Base-by-base conservation (phyloP, 2,888 invertebrate species). In the Formica aserva region DNA sequence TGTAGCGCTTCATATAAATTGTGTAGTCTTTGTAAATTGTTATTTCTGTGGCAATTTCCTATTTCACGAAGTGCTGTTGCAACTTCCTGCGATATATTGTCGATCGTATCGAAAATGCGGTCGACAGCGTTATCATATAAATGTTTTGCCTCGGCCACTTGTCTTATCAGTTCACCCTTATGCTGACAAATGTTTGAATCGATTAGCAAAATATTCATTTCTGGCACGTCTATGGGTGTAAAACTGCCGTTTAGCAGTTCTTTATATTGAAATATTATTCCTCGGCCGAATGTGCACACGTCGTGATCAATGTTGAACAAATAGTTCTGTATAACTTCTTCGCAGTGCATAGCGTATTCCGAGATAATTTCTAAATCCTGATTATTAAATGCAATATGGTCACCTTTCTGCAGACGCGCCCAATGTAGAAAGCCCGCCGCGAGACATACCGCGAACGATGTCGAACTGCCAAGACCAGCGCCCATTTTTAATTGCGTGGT, bases 111-210 rank as follows among this genome's bases (percentile, higher is more conserved):
- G 2, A 48, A 18, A 18, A 18, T 18, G 1, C 5, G 1, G 1
- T 18, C 1, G 1, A 18, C 18, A 15, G 1, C 48, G 6, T 1
- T 18, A 0, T 0, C 1, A 6, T 6, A 0, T 48, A 1, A 1
- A 18, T 1, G 0, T 48, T 18, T 48, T 5, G 6, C 18, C 1
- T 1, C 48, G 48, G 48, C 18, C 48, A 48, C 0, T 45, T 48
- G 4, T 18, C 1, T 18, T 18, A 48, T 18, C 18, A 4, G 48
- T 5, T 48, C 18, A 1, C 0, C 0, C 18, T 48, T 48, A 18
- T 48, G 5, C 4, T 18, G 18, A 18, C 0, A 18, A 48, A 48
- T 5, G 0, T 48, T 15, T 5, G 48, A 18, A 48, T 48, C 5
- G 11, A 48, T 11, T 1, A 48, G 48, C 5, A 48, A 5, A 48